Percentiles rank a stretch among this genome's conserved stretches.
phyloP scores from a whole-genome alignment of 1,140 invertebrate genomes.

The Idris sp. region DNA sequence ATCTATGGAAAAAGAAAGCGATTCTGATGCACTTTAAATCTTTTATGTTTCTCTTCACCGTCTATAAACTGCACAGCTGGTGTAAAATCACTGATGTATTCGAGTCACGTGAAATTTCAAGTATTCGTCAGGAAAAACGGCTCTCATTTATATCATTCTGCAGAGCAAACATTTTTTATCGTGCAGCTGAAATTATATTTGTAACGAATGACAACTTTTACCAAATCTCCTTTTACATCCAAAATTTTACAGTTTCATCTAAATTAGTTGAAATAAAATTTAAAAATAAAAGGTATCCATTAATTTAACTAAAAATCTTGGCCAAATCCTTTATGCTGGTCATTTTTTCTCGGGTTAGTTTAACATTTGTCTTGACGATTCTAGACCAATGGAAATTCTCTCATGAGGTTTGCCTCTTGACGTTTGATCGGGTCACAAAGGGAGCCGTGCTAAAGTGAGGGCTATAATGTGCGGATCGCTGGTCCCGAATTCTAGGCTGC shows the following conservation, averaged over 20 bases:
- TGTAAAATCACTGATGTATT: slow-evolving; percentile 34
- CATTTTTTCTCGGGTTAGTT: too few species aligned
- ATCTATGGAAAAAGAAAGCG: too few species aligned
- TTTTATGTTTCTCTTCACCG: slow-evolving; percentile 15
- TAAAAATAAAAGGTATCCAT: too few species aligned
- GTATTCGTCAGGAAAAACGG: slow-evolving; percentile 29
- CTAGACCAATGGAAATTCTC: slow-evolving; percentile 24
- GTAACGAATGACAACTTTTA: background rate
- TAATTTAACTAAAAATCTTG: too few species aligned
- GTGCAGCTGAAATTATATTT: slow-evolving; percentile 4
- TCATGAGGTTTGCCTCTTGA: slow-evolving; percentile 15
- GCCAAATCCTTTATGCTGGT: too few species aligned
- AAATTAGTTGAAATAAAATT: too few species aligned
- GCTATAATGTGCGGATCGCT: slow-evolving; percentile 33
- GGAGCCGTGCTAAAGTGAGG: slow-evolving; percentile 27
- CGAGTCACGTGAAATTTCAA: slow-evolving; percentile 33
- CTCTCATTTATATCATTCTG: background rate
- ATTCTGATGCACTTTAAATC: slow-evolving; percentile 6
- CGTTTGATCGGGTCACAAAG: slow-evolving; percentile 52
- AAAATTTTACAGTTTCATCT: too few species aligned
- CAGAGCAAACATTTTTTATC: slow-evolving; percentile 14
- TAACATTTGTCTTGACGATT: too few species aligned
- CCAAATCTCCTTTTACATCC: too few species aligned
- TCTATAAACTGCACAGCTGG: slow-evolving; percentile 20
- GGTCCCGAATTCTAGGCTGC: slow-evolving; percentile 22